Base-by-base conservation (phyloP, 2,797 vertebrate genomes). In the Avahi laniger region DNA sequence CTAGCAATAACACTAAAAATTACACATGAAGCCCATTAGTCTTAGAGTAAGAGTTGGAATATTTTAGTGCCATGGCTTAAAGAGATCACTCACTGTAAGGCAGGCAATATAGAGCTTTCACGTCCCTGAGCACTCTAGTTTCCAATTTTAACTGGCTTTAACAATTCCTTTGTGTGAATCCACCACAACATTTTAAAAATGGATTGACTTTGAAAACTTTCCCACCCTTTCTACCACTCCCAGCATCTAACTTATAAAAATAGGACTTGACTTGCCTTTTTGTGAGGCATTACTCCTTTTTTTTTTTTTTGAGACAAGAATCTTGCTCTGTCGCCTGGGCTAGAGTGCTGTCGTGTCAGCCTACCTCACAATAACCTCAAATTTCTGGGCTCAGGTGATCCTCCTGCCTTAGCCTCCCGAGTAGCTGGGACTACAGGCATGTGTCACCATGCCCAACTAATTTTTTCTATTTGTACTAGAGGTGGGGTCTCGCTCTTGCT, bases 131-230 rank as follows among this genome's bases (percentile, higher is more conserved):
- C 28, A 70, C 88, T 93, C 15, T 41, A 20, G 35, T 75, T 96
- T 91, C 50, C 63, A 63, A 4, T 87, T 82, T 93, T 89, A 84
- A 57, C 10, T 72, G n/a, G 72, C 30, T 67, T 95, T 79, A 79
- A 73, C 91, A 94, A 93, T 98, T 98, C 92, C 94, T 98, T 98
- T 98, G 96, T 98, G 93, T 97, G 96, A 98, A 98, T 97, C 95
- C 81, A 98, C 95, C 95, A 97, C 94, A 98, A 97, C 94, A 98
- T 97, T 97, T 98, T 98, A 97, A 97, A 96, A 98, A 83, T 95
- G 89, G 69, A 78, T 95, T 97, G 93, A 78, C 96, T 97, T 97
- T 96, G 97, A 97, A 98, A 98, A 98, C 59, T 95, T 95, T 80
- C 73, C 94, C 75, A 67, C 38, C 6, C 11, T 59, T 5, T 76